Evolutionary conservation across 2,888 invertebrate species (phyloP).

Genomic region (Oscheius sp.): DNA sequence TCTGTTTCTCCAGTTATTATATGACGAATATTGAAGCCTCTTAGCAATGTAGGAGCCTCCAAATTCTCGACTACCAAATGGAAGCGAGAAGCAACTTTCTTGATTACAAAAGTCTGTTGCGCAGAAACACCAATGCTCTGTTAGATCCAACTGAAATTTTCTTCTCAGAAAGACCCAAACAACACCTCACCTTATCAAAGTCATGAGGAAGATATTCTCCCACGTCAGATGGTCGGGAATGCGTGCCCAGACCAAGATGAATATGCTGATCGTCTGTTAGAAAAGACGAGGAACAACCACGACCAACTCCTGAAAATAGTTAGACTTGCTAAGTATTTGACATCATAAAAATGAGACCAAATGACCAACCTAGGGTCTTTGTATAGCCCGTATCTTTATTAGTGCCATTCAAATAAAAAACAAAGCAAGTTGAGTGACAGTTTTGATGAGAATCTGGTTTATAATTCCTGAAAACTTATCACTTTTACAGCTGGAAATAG

Average conservation of each 20-base stretch:
- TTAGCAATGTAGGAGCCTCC: slow-evolving; percentile 48
- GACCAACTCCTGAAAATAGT: slow-evolving; percentile 50
- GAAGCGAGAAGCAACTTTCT: slow-evolving; percentile 43
- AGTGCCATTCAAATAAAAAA: slow-evolving; percentile 63
- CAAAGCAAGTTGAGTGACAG: slow-evolving; percentile 61
- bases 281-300: slow-evolving; percentile 62
- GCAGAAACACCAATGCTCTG: slow-evolving; percentile 67
- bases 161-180: not conserved
- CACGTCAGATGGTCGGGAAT: slow-evolving; percentile 54
- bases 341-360: not conserved
- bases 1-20: slow-evolving; percentile 43
- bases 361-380: slow-evolving; percentile 48
- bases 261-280: slow-evolving; percentile 65
- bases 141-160: slow-evolving; percentile 56
- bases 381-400: slow-evolving; percentile 57
- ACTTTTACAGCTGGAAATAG: not conserved
- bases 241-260: slow-evolving; percentile 57
- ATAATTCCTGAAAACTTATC: slow-evolving; percentile 38
- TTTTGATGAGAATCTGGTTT: slow-evolving; percentile 47
- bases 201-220: slow-evolving; percentile 60
- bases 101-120: slow-evolving; percentile 62
- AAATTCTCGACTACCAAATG: slow-evolving; percentile 48
- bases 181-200: slow-evolving; percentile 61
- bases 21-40: slow-evolving; percentile 48
- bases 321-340: not conserved